A percentile compares a stretch with the other conserved stretches of the same genome.
phyloP scores from a whole-genome alignment of 1,140 invertebrate genomes.

The Platorchestia sp. region DNA sequence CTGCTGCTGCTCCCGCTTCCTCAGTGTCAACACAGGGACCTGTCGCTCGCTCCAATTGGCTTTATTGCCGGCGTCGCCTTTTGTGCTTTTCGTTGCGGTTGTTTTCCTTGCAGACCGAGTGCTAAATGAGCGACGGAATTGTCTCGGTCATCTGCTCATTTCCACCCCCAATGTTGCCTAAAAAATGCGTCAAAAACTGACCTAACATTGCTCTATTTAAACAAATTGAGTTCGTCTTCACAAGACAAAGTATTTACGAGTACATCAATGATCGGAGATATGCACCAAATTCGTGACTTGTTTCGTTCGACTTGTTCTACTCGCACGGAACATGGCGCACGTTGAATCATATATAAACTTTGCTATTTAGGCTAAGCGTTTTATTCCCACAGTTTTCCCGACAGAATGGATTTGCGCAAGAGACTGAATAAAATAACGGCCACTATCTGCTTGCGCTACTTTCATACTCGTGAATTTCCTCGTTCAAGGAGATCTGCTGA shows the following conservation, averaged over 20 bases:
- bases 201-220: background rate
- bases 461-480: background rate
- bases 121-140: background rate
- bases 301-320: background rate
- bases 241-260: background rate
- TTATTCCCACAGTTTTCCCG: background rate
- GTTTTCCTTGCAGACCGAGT: background rate
- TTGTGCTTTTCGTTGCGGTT: background rate
- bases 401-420: background rate
- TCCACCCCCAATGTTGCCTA: background rate
- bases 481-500: background rate
- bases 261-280: background rate
- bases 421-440: background rate
- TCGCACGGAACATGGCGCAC: background rate
- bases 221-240: background rate
- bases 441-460: background rate
- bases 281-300: background rate
- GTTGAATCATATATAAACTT: background rate
- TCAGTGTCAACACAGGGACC: background rate
- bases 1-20: background rate
- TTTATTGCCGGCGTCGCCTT: background rate
- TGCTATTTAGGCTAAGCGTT: background rate
- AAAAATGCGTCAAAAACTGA: too few species aligned
- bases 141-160: background rate
- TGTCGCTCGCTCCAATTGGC: background rate